Conservation (phyloP, 2,113 vertebrate genomes). For the Vimba vimba region DNA sequence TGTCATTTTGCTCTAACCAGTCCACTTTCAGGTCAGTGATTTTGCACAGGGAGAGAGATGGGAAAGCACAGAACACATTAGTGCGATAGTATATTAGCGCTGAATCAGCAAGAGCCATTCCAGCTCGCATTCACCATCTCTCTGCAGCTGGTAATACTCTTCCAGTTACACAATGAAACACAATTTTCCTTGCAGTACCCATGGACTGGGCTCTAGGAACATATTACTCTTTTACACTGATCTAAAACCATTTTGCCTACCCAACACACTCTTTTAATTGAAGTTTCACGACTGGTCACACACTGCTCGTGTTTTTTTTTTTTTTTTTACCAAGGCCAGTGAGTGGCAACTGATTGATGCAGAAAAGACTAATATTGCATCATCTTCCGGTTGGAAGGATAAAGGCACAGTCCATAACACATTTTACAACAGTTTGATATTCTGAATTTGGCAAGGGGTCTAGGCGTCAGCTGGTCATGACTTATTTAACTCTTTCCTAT, state of each 20-base stretch:
- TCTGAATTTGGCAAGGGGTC: constrained; percentile 58
- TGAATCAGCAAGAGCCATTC: constrained; percentile 48
- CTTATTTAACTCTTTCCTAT: constrained; percentile 77
- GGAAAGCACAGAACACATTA: constrained; percentile 49
- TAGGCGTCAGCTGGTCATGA: constrained; percentile 71
- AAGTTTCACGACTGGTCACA: constrained; percentile 5
- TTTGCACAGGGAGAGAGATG: constrained; percentile 50
- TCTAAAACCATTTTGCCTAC: constrained; percentile 16
- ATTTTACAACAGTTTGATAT: constrained; percentile 59
- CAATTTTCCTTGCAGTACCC: constrained; percentile 29
- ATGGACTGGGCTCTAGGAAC: constrained; percentile 26
- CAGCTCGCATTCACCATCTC: constrained; percentile 43
- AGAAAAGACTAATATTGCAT: constrained; percentile 44
- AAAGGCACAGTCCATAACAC: constrained; percentile 39
- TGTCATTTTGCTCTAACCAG: constrained; percentile 48
- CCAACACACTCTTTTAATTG: constrained; percentile 11
- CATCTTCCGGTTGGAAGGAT: constrained; percentile 52
- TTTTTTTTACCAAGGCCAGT: background rate
- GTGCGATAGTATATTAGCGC: constrained; percentile 45
- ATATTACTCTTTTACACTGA: constrained; percentile 21
- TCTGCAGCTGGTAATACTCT: constrained; percentile 41
- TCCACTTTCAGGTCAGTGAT: constrained; percentile 55
- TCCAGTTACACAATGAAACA: constrained; percentile 38
- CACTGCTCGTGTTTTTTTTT: background rate
- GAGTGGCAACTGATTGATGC: constrained; percentile 45